phyloP scores from a whole-genome alignment of 2,797 vertebrate species.

The Melanogrammus aeglefinus region DNA sequence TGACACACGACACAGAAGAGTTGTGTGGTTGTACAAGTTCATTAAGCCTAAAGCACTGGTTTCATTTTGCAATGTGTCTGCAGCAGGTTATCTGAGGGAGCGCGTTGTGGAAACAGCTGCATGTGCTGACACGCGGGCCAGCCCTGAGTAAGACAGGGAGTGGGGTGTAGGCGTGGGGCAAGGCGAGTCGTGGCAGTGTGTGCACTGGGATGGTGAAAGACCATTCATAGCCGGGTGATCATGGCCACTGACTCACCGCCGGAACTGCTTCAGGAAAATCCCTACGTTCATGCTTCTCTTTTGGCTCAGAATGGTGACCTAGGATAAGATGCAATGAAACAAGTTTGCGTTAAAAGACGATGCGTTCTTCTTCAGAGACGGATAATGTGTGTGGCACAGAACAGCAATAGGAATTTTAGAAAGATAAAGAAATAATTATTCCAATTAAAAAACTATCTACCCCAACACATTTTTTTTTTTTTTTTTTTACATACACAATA shows the following conservation, averaged over 20 bases:
- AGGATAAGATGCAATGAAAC: constrained; percentile 19
- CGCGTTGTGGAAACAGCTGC: constrained; percentile 10
- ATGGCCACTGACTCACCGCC: constrained; percentile 70
- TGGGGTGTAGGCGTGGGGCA: neutral
- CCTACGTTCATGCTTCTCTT: constrained; percentile 84
- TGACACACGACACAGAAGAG: neutral
- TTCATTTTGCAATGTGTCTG: constrained; percentile 9
- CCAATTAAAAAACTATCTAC: constrained; percentile 24
- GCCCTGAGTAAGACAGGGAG: neutral
- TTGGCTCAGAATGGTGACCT: constrained; percentile 77
- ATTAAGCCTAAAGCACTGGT: constrained; percentile 25
- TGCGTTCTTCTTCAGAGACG: neutral
- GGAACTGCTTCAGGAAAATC: constrained; percentile 86
- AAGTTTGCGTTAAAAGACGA: neutral
- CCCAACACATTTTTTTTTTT: neutral
- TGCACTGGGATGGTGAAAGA: neutral
- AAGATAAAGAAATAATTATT: constrained; percentile 6
- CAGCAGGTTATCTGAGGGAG: neutral
- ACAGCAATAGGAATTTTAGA: constrained; percentile 3
- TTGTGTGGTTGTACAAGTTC: neutral
- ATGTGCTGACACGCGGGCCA: constrained; percentile 47
- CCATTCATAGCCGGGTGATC: neutral
- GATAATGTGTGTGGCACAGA: constrained; percentile 5
- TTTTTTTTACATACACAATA: neutral
- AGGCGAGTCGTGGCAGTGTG: no score